A percentile compares a stretch with the other conserved stretches of the same genome.
phyloP scores from a whole-genome alignment of 2,113 vertebrate genomes.

The Perca flavescens region DNA sequence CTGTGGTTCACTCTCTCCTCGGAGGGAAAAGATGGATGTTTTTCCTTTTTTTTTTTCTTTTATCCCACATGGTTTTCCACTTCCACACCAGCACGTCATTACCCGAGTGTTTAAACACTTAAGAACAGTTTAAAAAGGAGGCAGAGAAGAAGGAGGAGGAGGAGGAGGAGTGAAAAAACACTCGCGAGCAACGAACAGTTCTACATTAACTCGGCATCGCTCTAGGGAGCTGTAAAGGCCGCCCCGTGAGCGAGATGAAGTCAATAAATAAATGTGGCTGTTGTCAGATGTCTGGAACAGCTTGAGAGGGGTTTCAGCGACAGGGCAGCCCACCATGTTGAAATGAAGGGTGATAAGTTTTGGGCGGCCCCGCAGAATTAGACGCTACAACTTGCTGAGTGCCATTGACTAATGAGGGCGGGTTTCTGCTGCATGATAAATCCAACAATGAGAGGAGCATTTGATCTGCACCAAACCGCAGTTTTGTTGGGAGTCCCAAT shows the following conservation, averaged over 20 bases:
- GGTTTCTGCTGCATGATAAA: constrained; percentile 55
- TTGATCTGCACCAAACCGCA: constrained; percentile 60
- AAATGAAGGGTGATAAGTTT: constrained; percentile 76
- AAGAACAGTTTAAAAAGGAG: constrained; percentile 76
- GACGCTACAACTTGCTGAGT: constrained; percentile 79
- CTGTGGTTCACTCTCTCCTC: constrained; percentile 58
- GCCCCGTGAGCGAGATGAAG: constrained; percentile 79
- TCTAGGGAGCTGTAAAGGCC: constrained; percentile 78
- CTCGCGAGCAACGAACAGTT: constrained; percentile 72
- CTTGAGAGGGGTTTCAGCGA: constrained; percentile 70
- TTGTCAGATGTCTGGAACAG: constrained; percentile 84
- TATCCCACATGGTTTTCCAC: constrained; percentile 82
- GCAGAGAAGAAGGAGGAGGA: constrained; percentile 50
- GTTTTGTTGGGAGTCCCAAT: constrained; percentile 67
- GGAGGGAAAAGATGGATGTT: constrained; percentile 66
- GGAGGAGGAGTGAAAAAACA: constrained; percentile 70
- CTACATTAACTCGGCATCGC: constrained; percentile 82
- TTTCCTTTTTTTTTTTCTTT: constrained; percentile 62
- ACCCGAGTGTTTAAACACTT: constrained; percentile 85
- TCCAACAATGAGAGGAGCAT: constrained; percentile 62
- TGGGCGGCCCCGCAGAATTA: constrained; percentile 68
- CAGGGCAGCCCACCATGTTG: constrained; percentile 73
- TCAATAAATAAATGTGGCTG: constrained; percentile 82
- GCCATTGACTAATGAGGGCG: constrained; percentile 80
- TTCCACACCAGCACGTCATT: constrained; percentile 83